Evolutionary conservation across 2,888 invertebrate species (phyloP).

Genomic region (Disparrhopalites patrizii): DNA sequence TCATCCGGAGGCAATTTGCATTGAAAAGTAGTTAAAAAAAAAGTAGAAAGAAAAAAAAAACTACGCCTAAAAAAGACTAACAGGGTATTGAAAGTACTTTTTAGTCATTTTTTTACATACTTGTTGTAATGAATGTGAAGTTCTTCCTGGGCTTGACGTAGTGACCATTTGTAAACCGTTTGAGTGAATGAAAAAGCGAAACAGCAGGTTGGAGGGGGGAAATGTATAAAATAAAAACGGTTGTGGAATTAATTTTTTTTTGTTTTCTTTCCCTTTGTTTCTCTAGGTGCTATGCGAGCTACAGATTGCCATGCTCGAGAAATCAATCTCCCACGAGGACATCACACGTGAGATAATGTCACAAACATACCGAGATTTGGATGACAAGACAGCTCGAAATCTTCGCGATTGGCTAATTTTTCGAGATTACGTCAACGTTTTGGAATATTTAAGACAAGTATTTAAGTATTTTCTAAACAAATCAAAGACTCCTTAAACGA

Average conservation of each 20-base stretch:
- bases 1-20: not conserved
- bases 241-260: not conserved
- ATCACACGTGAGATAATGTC: conserved; percentile 52
- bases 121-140: no score
- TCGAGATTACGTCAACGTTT: conserved; percentile 61
- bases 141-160: no score
- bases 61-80: not conserved
- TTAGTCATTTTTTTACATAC: not conserved
- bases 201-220: no score
- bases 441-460: conserved; percentile 59
- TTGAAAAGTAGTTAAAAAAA: conserved; percentile 5
- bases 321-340: conserved; percentile 54
- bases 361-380: conserved; percentile 51
- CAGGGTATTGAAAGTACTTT: no score
- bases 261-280: conserved; percentile 23
- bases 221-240: not conserved
- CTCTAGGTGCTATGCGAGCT: conserved; percentile 67
- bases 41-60: conserved; percentile 13
- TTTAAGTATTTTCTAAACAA: conserved; percentile 49
- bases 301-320: conserved; percentile 59
- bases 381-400: conserved; percentile 53
- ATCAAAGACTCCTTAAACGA: conserved; percentile 15
- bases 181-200: no score
- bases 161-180: not conserved
- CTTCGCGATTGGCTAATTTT: conserved; percentile 62